Evolutionary conservation across 2,113 vertebrate genomes (phyloP).

Genomic region (Carlito syrichta): DNA sequence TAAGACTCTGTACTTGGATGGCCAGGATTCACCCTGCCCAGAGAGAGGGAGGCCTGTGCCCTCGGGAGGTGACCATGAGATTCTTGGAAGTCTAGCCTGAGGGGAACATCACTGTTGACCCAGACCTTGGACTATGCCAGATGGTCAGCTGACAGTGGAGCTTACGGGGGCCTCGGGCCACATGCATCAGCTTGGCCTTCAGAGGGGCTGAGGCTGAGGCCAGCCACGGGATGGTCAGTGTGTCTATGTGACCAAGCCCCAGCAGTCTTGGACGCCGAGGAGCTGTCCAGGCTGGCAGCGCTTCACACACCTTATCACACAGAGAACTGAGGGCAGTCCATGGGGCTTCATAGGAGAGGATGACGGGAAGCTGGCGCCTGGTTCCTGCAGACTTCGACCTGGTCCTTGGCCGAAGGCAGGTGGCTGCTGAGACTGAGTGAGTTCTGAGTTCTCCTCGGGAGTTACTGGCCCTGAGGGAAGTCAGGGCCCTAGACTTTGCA

Average conservation of each 20-base stretch:
- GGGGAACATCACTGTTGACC: background rate
- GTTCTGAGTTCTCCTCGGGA: background rate
- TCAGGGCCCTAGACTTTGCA: too few relatives aligned
- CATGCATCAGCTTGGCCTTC: accelerated
- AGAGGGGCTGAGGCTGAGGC: background rate
- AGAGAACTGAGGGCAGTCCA: accelerated
- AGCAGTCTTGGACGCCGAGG: background rate
- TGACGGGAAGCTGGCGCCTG: accelerated
- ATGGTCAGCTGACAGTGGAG: background rate
- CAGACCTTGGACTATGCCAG: background rate
- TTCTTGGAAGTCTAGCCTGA: background rate
- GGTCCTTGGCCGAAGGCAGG: background rate
- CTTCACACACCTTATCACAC: accelerated
- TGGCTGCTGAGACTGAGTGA: background rate
- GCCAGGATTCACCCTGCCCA: too few relatives aligned
- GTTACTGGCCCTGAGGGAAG: too few relatives aligned
- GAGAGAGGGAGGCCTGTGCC: background rate
- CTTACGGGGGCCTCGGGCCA: background rate
- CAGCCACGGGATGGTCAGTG: background rate
- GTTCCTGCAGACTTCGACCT: too few relatives aligned
- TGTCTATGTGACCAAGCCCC: background rate
- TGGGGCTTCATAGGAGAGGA: background rate
- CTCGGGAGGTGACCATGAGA: background rate
- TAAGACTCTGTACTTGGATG: background rate
- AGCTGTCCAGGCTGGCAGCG: too few relatives aligned